Conservation (phyloP, 2,797 vertebrate genomes). For the Pangasius sanitwongsei region DNA sequence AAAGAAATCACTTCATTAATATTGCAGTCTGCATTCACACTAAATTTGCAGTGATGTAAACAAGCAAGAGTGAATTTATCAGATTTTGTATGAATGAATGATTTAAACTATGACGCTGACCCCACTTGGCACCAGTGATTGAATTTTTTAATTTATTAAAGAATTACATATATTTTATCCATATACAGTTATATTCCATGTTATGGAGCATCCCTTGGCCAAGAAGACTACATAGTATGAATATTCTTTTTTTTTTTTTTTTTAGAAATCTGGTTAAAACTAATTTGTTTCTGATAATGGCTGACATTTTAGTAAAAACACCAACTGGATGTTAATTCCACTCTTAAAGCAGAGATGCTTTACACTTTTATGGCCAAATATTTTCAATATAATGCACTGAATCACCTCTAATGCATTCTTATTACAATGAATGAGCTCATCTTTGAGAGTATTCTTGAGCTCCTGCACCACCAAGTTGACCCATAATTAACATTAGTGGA, state of each 20-base stretch:
- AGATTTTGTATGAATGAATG: not conserved
- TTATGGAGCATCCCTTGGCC: not conserved
- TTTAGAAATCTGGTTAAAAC: not conserved
- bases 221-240: not conserved
- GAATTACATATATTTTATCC: not conserved
- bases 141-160: not conserved
- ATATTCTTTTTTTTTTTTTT: not conserved
- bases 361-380: not conserved
- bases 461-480: not conserved
- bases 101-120: not conserved
- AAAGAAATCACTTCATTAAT: constrained; percentile 17
- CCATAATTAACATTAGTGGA: not conserved
- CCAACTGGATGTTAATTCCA: not conserved
- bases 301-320: not conserved
- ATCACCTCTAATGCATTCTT: not conserved
- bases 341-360: not conserved
- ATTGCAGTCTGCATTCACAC: not conserved
- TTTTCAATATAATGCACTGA: not conserved
- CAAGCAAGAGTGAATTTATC: constrained; percentile 24
- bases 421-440: not conserved
- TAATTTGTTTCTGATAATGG: not conserved
- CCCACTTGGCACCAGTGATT: not conserved
- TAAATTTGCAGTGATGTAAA: not conserved
- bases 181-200: not conserved
- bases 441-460: not conserved